A percentile compares a stretch with the other conserved stretches of the same genome.
phyloP scores from a whole-genome alignment of 2,113 vertebrate genomes.

The Callipepla californica region DNA sequence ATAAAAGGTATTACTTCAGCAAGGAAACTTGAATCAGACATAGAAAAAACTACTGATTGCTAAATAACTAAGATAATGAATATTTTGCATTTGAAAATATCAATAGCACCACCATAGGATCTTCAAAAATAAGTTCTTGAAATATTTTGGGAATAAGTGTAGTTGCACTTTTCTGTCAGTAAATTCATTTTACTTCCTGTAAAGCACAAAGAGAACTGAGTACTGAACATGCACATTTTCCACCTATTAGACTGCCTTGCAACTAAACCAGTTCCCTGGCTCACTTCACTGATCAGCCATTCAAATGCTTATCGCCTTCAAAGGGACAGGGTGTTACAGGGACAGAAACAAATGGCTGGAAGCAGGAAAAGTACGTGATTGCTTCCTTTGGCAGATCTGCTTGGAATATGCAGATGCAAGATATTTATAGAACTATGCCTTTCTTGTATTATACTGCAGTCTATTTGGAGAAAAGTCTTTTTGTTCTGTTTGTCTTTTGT shows the following conservation, averaged over 20 bases:
- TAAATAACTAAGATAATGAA: not conserved
- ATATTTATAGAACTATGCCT: not conserved
- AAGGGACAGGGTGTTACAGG: not conserved
- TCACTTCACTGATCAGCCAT: not conserved
- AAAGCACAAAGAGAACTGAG: not conserved
- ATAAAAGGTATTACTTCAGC: not conserved
- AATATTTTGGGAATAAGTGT: not conserved
- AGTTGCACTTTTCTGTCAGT: not conserved
- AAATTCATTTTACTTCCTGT: not conserved
- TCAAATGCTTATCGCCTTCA: not conserved
- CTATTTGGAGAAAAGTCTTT: not conserved
- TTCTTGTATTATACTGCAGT: fast-evolving
- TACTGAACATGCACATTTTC: not conserved
- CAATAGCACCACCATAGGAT: not conserved
- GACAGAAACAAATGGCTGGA: not conserved
- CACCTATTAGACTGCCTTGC: not conserved
- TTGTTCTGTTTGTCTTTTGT: not conserved
- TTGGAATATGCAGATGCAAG: not conserved
- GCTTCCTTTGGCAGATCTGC: not conserved
- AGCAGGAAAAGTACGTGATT: not conserved
- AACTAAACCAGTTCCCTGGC: not conserved
- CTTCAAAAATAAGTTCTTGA: not conserved
- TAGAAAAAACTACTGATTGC: not conserved
- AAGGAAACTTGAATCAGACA: not conserved
- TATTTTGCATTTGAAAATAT: not conserved